phyloP scores from a whole-genome alignment of 2,888 invertebrate genomes.

The Subacronicta megacephala region DNA sequence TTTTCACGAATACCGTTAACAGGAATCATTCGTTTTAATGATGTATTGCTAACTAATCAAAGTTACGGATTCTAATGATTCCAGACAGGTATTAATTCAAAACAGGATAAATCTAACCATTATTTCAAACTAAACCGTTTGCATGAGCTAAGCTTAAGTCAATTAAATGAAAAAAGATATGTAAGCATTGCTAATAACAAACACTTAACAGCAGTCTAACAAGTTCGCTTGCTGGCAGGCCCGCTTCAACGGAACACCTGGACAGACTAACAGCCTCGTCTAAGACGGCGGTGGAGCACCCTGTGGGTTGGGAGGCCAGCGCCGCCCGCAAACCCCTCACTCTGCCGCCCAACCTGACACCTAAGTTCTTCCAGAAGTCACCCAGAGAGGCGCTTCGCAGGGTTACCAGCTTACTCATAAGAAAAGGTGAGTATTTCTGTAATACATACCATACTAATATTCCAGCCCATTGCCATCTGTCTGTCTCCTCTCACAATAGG shows the following conservation, averaged over 20 bases:
- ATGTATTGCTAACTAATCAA: too few relatives aligned
- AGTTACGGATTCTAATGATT: too few relatives aligned
- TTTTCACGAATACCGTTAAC: too few relatives aligned
- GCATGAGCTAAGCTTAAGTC: background rate
- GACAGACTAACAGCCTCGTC: conserved; percentile 91
- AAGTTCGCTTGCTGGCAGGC: conserved; percentile 83
- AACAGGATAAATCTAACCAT: conserved; percentile 1
- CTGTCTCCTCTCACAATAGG: too few relatives aligned
- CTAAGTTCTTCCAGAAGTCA: conserved; percentile 96
- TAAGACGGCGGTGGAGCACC: conserved; percentile 86
- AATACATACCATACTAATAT: too few relatives aligned
- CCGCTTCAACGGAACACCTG: conserved; percentile 95
- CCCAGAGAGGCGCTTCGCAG: conserved; percentile 95
- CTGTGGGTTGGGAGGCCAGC: conserved; percentile 85
- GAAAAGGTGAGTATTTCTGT: conserved; percentile 91
- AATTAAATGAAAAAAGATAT: conserved; percentile 2
- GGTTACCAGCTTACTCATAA: conserved; percentile 96
- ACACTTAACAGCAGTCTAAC: conserved; percentile 31
- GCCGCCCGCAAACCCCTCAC: conserved; percentile 94
- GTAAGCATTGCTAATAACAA: background rate
- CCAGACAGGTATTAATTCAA: background rate
- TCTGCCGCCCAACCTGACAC: conserved; percentile 96
- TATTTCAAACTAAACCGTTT: background rate
- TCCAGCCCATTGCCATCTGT: too few relatives aligned
- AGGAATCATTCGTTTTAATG: too few relatives aligned